Evolutionary conservation across 1,140 invertebrate genomes (phyloP), one percentile per base, ranked within the genome.

Genomic region (Caenorhabditis briggsae): DNA sequence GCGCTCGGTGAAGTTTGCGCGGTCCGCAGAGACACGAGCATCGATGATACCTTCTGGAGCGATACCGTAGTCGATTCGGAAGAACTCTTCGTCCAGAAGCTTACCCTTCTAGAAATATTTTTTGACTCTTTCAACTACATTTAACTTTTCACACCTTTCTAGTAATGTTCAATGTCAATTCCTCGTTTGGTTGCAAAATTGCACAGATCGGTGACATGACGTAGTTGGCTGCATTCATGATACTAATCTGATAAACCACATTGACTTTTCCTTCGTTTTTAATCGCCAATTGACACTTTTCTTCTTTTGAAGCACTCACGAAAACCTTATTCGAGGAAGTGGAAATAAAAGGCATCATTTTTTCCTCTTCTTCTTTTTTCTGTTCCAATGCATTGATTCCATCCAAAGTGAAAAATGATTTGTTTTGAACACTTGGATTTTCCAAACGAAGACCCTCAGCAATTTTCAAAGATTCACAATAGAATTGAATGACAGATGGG

Each of bases 341-440:
- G 7, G 70, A 46, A 50, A 78, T 50, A 18, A 78, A 18, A 23
- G 70, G 70, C 46, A 50, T 48, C 70, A 50, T 50, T 25, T 78
- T 78, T 46, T 78, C 70, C 16, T 78, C 70, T 11, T 78, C 70
- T 23, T 78, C 70, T 78, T 78, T 78, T 53, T 50, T 78, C 70
- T 50, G 46, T 14, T 78, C 70, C 18, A 78, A n/a, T 5, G 46
- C 46, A 50, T 50, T 78, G 43, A 50, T n/a, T 50, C 46, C 70
- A 14, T 78, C n/a, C 33, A 78, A 16, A 11, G 70, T 43, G 20
- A 78, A 78, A 14, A 78, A 78, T 12, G 70, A 78, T 78, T 78
- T 78, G 70, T 46, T 78, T 78, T 78, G 70, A 53, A 78, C 33
- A 50, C 16, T 46, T 11, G 70, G 70, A 23, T 78, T 78, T n/a